Evolutionary conservation across 2,113 vertebrate species (phyloP), one percentile per base, ranked within the genome.

Genomic region (Zosterops hypoxanthus): DNA sequence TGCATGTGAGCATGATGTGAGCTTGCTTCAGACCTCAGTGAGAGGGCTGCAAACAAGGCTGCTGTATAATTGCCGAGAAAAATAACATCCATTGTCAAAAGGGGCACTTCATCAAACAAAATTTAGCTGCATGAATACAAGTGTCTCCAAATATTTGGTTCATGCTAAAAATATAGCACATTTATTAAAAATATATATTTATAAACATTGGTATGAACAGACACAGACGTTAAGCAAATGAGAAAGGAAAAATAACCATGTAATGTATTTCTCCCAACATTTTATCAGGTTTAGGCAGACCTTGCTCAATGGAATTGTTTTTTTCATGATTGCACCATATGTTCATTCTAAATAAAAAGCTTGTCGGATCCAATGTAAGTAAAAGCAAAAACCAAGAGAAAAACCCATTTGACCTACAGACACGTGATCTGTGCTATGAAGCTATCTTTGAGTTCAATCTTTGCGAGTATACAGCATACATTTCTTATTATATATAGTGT

Each of bases 161-260:
- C 98, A 98, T 98, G 98, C 98, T 98, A 98, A 98, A 98, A 98
- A 98, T 98, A 98, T 98, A 98, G 97, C 98, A 98, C 98, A 97
- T 98, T 98, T 98, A 98, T 98, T 98, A 98, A 98, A 98, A 98
- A 98, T 98, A 98, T 97, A 98, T 97, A 98, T 98, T 98, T 98
- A 98, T 98, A 98, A 98, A 98, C 98, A 97, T 98, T 76, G 91
- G 65, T 97, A 97, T 97, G 97, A 98, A 98, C 95, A 97, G 95
- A 97, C 90, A 96, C 95, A 95, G 92, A 97, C 33, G 41, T 95
- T 95, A 97, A 97, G 97, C 97, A 88, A 96, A 97, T 60, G 95
- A 92, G 77, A 95, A 97, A 97, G 93, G 94, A 90, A 96, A 98
- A 96, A 97, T 77, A 94, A 94, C 49, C 93, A 82, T 33, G 47